Evolutionary conservation across 2,888 invertebrate species (phyloP), one percentile per base, ranked within the genome.

Genomic region (Rhagonycha fulva): DNA sequence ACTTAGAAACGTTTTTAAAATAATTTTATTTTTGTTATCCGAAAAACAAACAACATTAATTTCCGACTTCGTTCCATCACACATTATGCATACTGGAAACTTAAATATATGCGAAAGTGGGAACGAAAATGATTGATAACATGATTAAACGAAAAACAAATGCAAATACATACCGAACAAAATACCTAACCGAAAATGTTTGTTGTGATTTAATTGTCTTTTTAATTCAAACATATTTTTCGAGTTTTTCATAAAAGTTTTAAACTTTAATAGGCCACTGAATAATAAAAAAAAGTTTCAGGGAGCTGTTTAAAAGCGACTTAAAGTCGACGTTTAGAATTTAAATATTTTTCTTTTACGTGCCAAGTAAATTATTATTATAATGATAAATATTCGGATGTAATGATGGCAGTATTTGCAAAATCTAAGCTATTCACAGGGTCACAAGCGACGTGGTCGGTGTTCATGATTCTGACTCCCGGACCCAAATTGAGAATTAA

Each of bases 401-500:
- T 23, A 26, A 70, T 74, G 63, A 70, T 62, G 30, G 28, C 62
- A 69, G 26, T 24, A 74, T 75, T 71, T 71, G 66, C 68, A 66
- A 76, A 76, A 72, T 72, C 71, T 19, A 24, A 68, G 71, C 28
- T 76, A 76, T 76, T 73, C 68, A 47, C 70, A 62, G 68, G 70
- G 74, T 74, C 76, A 71, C 70, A 71, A 76, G 62, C 69, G 75
- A 72, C 62, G 71, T 72, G 67, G 73, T 71, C 71, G 70, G 77
- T 76, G 79, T 69, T 72, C 77, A 76, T 80, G 79, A 79, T 79
- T 71, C 61, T 26, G 63, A 66, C 63, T 66, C 63, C 47, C 72
- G 78, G 80, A 74, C 79, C 79, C 75, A 79, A 81, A 82, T 82
- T 79, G 79, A 80, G 81, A 81, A 82, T 82, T 82, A 82, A 82